Evolutionary conservation across 2,113 vertebrate genomes (phyloP).

Genomic region (Pomatorhinus ruficollis): DNA sequence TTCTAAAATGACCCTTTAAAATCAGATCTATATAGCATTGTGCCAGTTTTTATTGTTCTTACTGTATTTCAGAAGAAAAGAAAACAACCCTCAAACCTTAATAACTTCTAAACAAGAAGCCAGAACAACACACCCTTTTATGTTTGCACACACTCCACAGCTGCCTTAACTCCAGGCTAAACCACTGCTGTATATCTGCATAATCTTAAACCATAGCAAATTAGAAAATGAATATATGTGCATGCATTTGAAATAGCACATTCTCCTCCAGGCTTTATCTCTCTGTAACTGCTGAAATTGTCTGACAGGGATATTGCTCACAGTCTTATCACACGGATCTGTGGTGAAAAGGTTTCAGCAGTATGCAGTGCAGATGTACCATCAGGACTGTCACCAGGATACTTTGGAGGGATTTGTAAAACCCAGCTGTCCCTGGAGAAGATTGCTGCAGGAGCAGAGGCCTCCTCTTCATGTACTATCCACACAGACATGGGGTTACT

Average conservation of each 20-base stretch:
- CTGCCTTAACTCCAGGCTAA: conserved; percentile 36
- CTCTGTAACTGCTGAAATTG: background rate
- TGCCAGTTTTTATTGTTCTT: background rate
- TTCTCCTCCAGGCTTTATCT: conserved; percentile 1
- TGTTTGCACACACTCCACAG: background rate
- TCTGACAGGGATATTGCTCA: background rate
- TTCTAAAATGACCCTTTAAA: background rate
- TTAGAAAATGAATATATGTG: conserved; percentile 39
- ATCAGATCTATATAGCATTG: background rate
- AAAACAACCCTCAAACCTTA: background rate
- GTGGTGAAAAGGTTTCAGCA: background rate
- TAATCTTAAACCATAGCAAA: conserved; percentile 53
- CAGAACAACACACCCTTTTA: background rate
- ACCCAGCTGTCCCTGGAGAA: background rate
- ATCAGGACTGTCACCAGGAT: background rate
- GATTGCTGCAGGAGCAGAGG: background rate
- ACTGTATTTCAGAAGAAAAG: background rate
- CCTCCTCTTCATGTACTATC: background rate
- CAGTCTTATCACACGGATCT: background rate
- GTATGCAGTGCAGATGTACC: background rate
- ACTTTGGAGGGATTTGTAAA: background rate
- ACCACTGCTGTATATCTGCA: conserved; percentile 21
- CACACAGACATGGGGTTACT: background rate
- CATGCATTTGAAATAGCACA: conserved; percentile 17
- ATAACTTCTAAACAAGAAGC: background rate